Evolutionary conservation across 2,888 invertebrate genomes (phyloP), one percentile per base, ranked within the genome.

Genomic region (Abrostola triplasia): DNA sequence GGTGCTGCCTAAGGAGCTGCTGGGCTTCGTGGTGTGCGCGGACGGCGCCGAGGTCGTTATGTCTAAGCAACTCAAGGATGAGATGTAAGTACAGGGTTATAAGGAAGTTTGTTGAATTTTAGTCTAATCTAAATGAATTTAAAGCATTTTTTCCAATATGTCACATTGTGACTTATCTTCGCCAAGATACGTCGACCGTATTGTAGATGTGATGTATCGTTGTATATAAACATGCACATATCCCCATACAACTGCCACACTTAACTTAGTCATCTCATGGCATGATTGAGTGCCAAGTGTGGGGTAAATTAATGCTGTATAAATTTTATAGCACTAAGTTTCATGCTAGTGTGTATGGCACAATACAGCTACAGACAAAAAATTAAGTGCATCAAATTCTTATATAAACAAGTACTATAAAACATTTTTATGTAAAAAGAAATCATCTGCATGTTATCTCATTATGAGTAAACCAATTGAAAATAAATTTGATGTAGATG

Each of bases 41-140:
- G 96, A 97, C 64, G 98, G 98, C 1, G 97, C 99, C 37, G 98
- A 98, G 87, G 97, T 99, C 5, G 96, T 96, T 37, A 95, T 99
- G 64, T 95, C 95, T 79, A 99, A 98, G 92, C 91, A 96, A 80
- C 84, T 95, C 5, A 96, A 95, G 52, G 95, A 96, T 83, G 98
- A 98, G 95, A 95, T 94, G 97, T 97, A 94, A 95, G 95, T 85
- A 12, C n/a, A 24, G 4, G 4, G 11, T 6, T 44, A 1, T 6
- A 7, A 12, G 44, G 8, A n/a, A 10, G 11, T 12, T 44, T 5
- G n/a, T 44, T 9, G 5, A 9, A 1, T 7, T 40, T 4, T 5
- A 40, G n/a, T 24, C 5, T 41, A 52, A 40, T 47, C 6, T 36
- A 44, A 11, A 48, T 24, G 24, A 24, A 24, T 24, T 24, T 2